These are phyloP conservation scores for Iselma pallidipennis DNA, from an alignment of 2,888 invertebrate species.

Conservation along the genomic window DNA sequence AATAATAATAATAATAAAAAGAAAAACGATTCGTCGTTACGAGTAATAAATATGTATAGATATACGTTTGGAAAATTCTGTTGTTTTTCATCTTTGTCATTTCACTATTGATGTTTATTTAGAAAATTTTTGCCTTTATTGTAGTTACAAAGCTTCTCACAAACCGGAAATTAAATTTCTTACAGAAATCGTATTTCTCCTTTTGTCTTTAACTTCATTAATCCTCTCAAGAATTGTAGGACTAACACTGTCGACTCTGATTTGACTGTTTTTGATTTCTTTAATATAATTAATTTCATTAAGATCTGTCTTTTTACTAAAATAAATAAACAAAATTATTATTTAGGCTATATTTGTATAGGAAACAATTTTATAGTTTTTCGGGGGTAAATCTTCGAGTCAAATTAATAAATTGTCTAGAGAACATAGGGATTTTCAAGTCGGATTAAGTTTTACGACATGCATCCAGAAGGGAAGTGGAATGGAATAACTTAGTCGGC, in stretches of 20 bases:
- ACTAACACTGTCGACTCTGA: not conserved
- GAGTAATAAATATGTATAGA: no score
- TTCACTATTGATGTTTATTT: not conserved
- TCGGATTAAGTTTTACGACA: not conserved
- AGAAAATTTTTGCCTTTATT: not conserved
- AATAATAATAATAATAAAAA: not conserved
- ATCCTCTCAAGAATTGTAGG: conserved; percentile 9
- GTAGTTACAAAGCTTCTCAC: conserved; percentile 14
- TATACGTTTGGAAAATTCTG: not conserved
- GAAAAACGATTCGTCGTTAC: not conserved
- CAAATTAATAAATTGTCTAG: not conserved
- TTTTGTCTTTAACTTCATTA: conserved; percentile 30
- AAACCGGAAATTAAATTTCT: conserved; percentile 32
- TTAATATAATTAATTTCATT: no score
- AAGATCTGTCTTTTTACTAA: no score
- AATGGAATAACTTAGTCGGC: not conserved
- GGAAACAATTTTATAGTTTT: no score
- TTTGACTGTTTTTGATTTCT: not conserved
- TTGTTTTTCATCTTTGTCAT: not conserved
- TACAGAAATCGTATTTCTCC: conserved; percentile 21
- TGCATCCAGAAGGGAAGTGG: not conserved
- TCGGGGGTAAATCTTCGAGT: not conserved
- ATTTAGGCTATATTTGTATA: no score
- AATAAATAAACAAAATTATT: no score
- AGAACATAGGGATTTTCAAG: not conserved